Evolutionary conservation across 2,888 invertebrate species (phyloP).

Genomic region (Stenodera caucasica): DNA sequence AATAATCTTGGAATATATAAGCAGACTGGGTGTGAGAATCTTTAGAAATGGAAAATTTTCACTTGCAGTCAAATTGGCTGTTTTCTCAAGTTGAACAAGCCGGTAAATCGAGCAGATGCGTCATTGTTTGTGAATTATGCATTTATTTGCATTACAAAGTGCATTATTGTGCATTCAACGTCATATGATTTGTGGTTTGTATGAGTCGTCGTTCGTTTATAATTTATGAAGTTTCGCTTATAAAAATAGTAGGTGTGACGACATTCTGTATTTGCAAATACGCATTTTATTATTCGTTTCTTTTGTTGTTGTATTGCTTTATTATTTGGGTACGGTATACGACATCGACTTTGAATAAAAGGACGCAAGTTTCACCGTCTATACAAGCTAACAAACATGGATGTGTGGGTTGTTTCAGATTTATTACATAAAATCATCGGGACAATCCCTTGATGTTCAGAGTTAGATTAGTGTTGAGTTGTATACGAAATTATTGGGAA

Average conservation of each 20-base stretch:
- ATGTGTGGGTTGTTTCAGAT: conserved; percentile 17
- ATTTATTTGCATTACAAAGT: neutral
- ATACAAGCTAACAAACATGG: too few species aligned
- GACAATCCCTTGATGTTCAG: neutral
- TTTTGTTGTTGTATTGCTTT: conserved; percentile 5
- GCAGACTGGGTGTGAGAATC: too few species aligned
- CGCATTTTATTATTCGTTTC: conserved; percentile 13
- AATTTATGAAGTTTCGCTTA: conserved; percentile 16
- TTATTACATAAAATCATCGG: conserved; percentile 8
- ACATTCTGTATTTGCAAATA: conserved; percentile 18
- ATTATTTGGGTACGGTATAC: conserved; percentile 8
- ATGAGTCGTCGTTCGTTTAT: conserved; percentile 1
- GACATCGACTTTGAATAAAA: neutral
- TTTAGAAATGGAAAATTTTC: too few species aligned
- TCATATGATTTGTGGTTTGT: neutral
- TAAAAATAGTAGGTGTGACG: conserved; percentile 17
- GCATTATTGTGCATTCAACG: neutral
- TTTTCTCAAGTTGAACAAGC: neutral
- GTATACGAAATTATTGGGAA: conserved; percentile 4
- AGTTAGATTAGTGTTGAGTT: conserved; percentile 11
- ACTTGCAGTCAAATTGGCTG: too few species aligned
- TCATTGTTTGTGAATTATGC: neutral
- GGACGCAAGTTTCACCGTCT: neutral
- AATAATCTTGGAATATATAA: too few species aligned
- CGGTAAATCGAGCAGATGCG: neutral